phyloP scores from a whole-genome alignment of 2,888 invertebrate species.

The Cephalotes varians region DNA sequence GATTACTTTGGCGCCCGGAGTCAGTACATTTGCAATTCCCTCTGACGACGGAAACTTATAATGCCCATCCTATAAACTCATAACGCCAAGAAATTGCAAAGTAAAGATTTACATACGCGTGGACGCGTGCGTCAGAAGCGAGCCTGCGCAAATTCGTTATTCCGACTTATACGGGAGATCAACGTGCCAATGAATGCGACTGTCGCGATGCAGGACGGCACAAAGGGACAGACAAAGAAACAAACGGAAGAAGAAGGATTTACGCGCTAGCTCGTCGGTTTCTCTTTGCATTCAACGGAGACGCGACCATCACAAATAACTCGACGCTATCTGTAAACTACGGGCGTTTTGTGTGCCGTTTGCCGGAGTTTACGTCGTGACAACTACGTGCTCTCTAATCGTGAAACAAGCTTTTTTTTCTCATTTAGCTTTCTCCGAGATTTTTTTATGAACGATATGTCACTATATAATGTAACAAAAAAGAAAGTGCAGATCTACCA shows the following conservation, averaged over 20 bases:
- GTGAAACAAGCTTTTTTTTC: constrained; percentile 68
- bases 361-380: constrained; percentile 66
- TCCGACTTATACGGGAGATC: constrained; percentile 56
- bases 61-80: constrained; percentile 24
- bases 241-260: constrained; percentile 25
- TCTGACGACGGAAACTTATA: constrained; percentile 35
- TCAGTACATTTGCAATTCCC: constrained; percentile 43
- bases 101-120: constrained; percentile 65
- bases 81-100: constrained; percentile 47
- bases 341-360: constrained; percentile 68
- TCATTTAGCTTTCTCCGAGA: constrained; percentile 7
- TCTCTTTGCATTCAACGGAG: constrained; percentile 68
- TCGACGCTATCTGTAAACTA: constrained; percentile 75
- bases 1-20: neutral
- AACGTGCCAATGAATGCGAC: constrained; percentile 59
- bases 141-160: constrained; percentile 63
- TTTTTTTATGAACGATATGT: constrained; percentile 16
- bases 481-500: neutral
- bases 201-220: constrained; percentile 3
- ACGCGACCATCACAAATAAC: constrained; percentile 73
- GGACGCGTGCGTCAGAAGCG: constrained; percentile 52
- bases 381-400: constrained; percentile 72
- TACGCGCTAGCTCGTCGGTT: constrained; percentile 49
- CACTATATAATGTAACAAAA: constrained; percentile 15
- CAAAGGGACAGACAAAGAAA: constrained; percentile 35